A percentile compares a stretch with the other conserved stretches of the same genome.
Evolutionary conservation across 2,888 invertebrate genomes (phyloP).

Genomic region (Ormyrus rosae): DNA sequence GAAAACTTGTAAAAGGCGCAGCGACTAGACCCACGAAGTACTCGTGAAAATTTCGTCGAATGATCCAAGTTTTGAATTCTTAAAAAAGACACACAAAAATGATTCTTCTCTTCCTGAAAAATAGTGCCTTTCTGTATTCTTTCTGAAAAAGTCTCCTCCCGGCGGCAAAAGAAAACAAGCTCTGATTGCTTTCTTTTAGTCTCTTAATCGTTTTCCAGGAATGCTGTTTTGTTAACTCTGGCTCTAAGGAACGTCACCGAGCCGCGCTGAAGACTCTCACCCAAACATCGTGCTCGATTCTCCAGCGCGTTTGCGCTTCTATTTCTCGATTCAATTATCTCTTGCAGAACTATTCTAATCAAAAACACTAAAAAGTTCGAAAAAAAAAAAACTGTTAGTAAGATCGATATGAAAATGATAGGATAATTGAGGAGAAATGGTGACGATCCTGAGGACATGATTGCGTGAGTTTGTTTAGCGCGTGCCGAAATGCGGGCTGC

Average conservation of each 20-base stretch:
- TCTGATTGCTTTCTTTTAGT: constrained; percentile 5
- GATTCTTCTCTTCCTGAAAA: constrained; percentile 45
- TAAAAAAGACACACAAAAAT: constrained; percentile 54
- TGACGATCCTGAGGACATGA: constrained; percentile 64
- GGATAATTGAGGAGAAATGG: constrained; percentile 53
- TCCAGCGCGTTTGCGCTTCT: constrained; percentile 38
- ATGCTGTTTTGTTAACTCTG: constrained; percentile 1
- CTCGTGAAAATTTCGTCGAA: constrained; percentile 47
- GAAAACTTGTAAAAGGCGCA: constrained; percentile 33
- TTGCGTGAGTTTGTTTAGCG: constrained; percentile 66
- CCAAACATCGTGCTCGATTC: constrained; percentile 18
- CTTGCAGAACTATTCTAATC: background rate
- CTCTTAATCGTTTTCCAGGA: constrained; percentile 13
- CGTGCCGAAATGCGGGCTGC: constrained; percentile 73
- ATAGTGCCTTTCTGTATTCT: constrained; percentile 17
- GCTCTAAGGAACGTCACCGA: constrained; percentile 44
- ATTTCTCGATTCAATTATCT: constrained; percentile 37
- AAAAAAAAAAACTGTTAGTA: background rate
- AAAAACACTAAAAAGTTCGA: constrained; percentile 17
- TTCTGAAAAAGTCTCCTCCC: constrained; percentile 49
- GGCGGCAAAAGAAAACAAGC: constrained; percentile 16
- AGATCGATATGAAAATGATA: constrained; percentile 1
- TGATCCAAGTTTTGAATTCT: constrained; percentile 52
- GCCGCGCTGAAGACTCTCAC: constrained; percentile 41
- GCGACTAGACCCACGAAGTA: constrained; percentile 32